Conservation (phyloP, 2,888 invertebrate species). For the Ormyrus labotus region DNA sequence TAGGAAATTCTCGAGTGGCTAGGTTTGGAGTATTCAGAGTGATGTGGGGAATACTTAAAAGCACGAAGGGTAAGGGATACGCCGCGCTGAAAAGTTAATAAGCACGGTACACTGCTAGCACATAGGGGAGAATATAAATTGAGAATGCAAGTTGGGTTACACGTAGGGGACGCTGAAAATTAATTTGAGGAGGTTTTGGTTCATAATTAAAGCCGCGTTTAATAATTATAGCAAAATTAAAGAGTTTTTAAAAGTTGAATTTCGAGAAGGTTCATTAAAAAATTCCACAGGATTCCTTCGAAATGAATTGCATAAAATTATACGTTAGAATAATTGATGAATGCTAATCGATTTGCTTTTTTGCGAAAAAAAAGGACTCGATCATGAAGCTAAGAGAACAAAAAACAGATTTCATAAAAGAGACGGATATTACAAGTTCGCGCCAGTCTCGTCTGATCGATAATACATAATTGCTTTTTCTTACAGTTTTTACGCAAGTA, state of each 20-base stretch:
- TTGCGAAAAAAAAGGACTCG: too few species aligned
- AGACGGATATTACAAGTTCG: too few species aligned
- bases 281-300: background rate
- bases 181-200: background rate
- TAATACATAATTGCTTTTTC: too few species aligned
- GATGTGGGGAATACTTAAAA: background rate
- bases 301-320: background rate
- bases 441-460: too few species aligned
- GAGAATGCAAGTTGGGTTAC: background rate
- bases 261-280: background rate
- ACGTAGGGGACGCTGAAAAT: too few species aligned
- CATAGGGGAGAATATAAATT: background rate
- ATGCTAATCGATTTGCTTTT: too few species aligned
- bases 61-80: too few species aligned
- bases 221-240: background rate
- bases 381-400: too few species aligned
- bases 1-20: conserved; percentile 2
- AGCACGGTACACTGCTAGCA: background rate
- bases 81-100: conserved; percentile 1
- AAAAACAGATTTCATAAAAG: too few species aligned
- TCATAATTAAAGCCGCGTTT: background rate
- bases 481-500: too few species aligned
- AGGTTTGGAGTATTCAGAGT: background rate
- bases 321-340: background rate
- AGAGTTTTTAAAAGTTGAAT: background rate